phyloP scores from a whole-genome alignment of 2,797 vertebrate species.

The Sebastes hubbsi region DNA sequence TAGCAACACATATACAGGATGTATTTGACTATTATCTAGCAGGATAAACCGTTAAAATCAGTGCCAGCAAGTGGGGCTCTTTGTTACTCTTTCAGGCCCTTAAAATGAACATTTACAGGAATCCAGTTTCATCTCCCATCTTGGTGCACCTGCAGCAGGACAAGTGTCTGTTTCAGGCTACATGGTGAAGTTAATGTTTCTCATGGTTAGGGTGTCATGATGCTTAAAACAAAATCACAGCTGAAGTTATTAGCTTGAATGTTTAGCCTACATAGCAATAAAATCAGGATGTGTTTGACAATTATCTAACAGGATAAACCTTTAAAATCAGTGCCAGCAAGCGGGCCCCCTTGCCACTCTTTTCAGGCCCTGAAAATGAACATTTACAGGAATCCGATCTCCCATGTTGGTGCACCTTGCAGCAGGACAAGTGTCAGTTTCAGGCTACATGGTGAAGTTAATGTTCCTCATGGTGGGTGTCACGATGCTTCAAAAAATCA shows the following conservation, averaged over 20 bases:
- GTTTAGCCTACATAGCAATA: neutral
- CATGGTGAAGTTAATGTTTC: too few species aligned
- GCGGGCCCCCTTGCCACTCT: neutral
- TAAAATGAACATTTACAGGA: neutral
- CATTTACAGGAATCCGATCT: constrained; percentile 31
- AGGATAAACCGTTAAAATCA: neutral
- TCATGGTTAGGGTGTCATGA: too few species aligned
- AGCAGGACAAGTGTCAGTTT: constrained; percentile 32
- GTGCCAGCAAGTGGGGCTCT: too few species aligned
- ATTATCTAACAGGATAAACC: neutral
- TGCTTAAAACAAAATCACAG: too few species aligned
- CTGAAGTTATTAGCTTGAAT: neutral
- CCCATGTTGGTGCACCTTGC: constrained; percentile 57
- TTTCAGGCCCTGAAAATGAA: constrained; percentile 26
- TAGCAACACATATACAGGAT: neutral
- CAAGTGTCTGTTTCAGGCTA: neutral
- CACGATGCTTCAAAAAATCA: constrained; percentile 9
- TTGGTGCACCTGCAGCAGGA: constrained; percentile 57
- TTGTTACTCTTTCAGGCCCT: too few species aligned
- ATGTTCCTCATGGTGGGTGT: neutral
- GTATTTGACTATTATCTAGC: neutral
- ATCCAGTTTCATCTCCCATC: constrained; percentile 3
- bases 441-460: constrained; percentile 8
- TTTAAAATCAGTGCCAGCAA: neutral
- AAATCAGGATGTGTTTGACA: neutral